These are phyloP conservation scores for Ciona savignyi DNA, from an alignment of 23 tunicate species.

Conservation along the genomic window DNA sequence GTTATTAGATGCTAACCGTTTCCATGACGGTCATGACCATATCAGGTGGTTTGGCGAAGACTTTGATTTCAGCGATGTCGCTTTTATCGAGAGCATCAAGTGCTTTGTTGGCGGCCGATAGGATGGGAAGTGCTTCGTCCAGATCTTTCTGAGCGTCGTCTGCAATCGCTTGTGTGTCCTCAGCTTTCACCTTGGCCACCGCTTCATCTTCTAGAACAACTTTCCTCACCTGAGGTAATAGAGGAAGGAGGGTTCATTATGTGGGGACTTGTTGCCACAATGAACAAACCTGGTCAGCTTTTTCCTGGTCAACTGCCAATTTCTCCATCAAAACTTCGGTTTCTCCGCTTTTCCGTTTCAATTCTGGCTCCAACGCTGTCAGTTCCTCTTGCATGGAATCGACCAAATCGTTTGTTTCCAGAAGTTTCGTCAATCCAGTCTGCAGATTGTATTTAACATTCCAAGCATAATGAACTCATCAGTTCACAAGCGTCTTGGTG, in stretches of 20 bases:
- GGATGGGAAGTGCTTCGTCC: conserved; percentile 85
- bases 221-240: conserved; percentile 65
- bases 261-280: neutral
- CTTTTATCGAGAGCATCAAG: conserved; percentile 88
- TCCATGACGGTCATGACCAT: conserved; percentile 93
- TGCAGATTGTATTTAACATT: conserved; percentile 8
- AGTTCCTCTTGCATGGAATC: conserved; percentile 91
- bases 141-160: conserved; percentile 94
- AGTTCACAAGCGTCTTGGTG: no score
- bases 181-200: conserved; percentile 93
- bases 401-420: conserved; percentile 86
- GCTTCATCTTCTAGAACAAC: conserved; percentile 97
- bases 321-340: conserved; percentile 93
- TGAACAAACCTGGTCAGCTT: conserved; percentile 97
- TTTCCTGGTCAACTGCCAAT: conserved; percentile 76
- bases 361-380: conserved; percentile 89
- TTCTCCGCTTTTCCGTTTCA: conserved; percentile 81
- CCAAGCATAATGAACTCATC: no score
- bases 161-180: conserved; percentile 97
- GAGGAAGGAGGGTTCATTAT: no score
- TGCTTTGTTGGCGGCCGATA: conserved; percentile 84
- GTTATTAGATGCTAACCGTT: conserved; percentile 58
- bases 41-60: conserved; percentile 94
- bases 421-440: conserved; percentile 85
- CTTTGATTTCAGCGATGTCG: conserved; percentile 92